phyloP scores from a whole-genome alignment of 2,797 vertebrate species.

The Xenopus petersii region DNA sequence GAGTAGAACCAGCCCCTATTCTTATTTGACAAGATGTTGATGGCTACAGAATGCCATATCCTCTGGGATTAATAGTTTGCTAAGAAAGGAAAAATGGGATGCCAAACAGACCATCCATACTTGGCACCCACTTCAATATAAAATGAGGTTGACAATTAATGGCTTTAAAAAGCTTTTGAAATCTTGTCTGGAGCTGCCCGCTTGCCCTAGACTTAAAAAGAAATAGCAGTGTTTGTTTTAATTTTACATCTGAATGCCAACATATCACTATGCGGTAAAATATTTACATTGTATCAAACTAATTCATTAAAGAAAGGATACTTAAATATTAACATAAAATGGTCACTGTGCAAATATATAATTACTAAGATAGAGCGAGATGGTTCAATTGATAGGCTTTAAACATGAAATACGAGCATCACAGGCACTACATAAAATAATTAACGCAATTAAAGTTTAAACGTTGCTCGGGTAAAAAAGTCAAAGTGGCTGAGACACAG shows the following conservation, averaged over 20 bases:
- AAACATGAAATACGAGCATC: background rate
- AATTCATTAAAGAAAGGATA: background rate
- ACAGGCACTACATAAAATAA: slow-evolving; percentile 8
- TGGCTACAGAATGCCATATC: slow-evolving; percentile 45
- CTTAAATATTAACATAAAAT: background rate
- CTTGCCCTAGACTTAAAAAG: slow-evolving; percentile 18
- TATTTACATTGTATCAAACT: background rate
- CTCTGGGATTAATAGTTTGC: slow-evolving; percentile 46
- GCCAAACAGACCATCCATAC: slow-evolving; percentile 42
- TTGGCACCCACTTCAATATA: slow-evolving; percentile 35
- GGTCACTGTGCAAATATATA: background rate
- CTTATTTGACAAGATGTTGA: slow-evolving; percentile 49
- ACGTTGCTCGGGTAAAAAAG: slow-evolving; percentile 11
- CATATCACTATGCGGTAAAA: slow-evolving; percentile 25
- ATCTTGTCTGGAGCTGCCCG: slow-evolving; percentile 25
- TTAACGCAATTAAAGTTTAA: slow-evolving; percentile 5
- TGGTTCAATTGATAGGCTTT: background rate
- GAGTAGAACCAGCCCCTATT: slow-evolving; percentile 43
- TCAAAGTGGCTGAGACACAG: slow-evolving; percentile 22
- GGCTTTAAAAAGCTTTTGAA: slow-evolving; percentile 38
- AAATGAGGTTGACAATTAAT: slow-evolving; percentile 38
- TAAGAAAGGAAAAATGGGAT: slow-evolving; percentile 36
- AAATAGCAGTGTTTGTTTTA: slow-evolving; percentile 16
- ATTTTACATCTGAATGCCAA: slow-evolving; percentile 15
- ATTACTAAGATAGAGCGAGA: background rate